These are phyloP conservation scores for Columba guinea DNA, from an alignment of 2,797 vertebrate species.

Conservation along the genomic window DNA sequence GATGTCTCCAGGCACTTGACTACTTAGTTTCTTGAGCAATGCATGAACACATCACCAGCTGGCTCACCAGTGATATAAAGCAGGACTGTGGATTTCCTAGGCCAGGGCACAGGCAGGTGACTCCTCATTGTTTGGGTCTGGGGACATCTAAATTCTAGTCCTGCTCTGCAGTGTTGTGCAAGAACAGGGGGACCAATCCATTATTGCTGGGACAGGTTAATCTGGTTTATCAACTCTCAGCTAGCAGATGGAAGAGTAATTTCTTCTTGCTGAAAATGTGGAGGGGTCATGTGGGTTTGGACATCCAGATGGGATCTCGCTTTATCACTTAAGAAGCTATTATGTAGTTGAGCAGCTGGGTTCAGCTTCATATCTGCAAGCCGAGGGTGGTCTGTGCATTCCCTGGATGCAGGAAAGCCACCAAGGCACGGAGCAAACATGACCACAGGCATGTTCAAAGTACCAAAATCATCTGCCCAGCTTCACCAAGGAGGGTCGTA, in stretches of 20 bases:
- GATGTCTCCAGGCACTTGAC: neutral
- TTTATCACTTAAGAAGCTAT: neutral
- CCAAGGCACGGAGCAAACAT: accelerated
- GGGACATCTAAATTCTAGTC: neutral
- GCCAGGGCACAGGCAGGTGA: neutral
- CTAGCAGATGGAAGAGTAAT: neutral
- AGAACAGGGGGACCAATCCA: neutral
- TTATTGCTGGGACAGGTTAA: neutral
- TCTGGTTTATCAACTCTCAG: slow-evolving; percentile 4
- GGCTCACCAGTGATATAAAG: neutral
- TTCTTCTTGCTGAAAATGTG: neutral
- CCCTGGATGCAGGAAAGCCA: neutral
- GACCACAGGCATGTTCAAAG: accelerated
- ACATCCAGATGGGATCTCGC: neutral
- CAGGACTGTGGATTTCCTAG: neutral
- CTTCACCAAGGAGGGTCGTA: neutral
- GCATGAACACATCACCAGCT: neutral
- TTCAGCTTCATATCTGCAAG: accelerated
- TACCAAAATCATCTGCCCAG: neutral
- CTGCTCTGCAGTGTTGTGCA: neutral
- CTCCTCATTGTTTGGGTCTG: neutral
- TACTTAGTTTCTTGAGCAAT: neutral
- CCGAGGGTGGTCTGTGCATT: accelerated
- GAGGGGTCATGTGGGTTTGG: neutral
- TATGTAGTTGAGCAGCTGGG: neutral